phyloP scores from a whole-genome alignment of 2,888 invertebrate genomes.

The Trachelus troglodyta region DNA sequence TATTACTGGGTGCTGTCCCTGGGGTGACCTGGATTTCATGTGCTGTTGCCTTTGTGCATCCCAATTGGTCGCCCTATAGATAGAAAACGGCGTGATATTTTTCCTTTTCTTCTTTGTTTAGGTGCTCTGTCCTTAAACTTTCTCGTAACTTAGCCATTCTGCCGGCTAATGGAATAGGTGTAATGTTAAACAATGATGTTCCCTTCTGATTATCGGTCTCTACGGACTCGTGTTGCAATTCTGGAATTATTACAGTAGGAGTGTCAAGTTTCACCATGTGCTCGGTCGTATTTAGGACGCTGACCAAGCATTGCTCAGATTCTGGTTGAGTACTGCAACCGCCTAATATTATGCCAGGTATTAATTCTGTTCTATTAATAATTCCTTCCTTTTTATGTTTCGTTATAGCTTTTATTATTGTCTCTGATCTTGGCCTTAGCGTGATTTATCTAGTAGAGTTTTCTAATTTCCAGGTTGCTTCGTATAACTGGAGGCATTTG shows the following conservation, averaged over 20 bases:
- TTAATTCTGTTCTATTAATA: too few relatives aligned
- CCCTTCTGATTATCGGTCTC: too few relatives aligned
- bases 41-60: neutral
- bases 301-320: too few relatives aligned
- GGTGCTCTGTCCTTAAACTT: neutral
- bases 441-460: neutral
- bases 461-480: neutral
- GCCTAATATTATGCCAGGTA: too few relatives aligned
- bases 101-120: neutral
- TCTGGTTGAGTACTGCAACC: too few relatives aligned
- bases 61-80: neutral
- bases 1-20: neutral
- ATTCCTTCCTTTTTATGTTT: too few relatives aligned
- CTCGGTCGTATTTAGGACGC: too few relatives aligned
- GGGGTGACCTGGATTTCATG: neutral
- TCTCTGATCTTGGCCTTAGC: neutral
- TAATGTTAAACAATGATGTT: too few relatives aligned
- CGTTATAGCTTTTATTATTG: too few relatives aligned
- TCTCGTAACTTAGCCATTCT: neutral
- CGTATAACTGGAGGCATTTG: neutral
- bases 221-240: too few relatives aligned
- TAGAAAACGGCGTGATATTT: neutral
- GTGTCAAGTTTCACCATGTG: too few relatives aligned
- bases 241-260: too few relatives aligned
- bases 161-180: rapidly evolving